These are phyloP conservation scores for Griposia aprilina DNA, from an alignment of 2,888 invertebrate genomes.

Conservation along the genomic window DNA sequence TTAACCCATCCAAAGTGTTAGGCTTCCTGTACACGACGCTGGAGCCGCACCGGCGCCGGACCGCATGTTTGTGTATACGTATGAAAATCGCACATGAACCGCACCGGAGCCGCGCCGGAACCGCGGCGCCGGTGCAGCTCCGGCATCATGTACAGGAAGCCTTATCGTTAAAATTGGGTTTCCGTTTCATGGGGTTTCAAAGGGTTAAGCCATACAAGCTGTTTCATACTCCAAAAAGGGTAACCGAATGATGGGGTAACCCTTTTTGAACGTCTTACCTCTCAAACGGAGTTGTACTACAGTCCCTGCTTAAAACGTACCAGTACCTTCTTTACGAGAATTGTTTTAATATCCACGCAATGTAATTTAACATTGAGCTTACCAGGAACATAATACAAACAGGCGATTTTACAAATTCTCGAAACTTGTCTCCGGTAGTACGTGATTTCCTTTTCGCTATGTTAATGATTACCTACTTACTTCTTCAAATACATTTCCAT, in stretches of 20 bases:
- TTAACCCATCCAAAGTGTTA: not conserved
- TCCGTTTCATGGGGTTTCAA: no score
- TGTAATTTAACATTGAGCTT: constrained; percentile 60
- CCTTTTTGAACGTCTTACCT: not conserved
- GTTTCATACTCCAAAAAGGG: not conserved
- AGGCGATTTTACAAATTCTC: constrained; percentile 78
- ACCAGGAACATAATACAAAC: constrained; percentile 72
- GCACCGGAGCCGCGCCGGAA: no score
- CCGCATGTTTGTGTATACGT: no score
- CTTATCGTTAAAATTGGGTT: not conserved
- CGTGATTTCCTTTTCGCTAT: constrained; percentile 86
- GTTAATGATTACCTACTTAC: constrained; percentile 77
- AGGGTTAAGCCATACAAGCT: not conserved
- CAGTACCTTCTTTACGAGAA: not conserved
- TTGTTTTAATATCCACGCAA: constrained; percentile 9
- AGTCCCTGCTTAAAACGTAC: not conserved
- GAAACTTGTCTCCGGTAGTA: constrained; percentile 76
- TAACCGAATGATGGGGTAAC: not conserved
- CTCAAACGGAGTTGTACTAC: not conserved
- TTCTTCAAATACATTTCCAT: constrained; percentile 82
- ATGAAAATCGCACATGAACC: no score
- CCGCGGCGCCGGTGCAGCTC: no score
- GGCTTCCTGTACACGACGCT: no score
- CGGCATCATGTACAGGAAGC: no score
- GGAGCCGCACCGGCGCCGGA: no score